Conservation (phyloP, 2,888 invertebrate genomes). For the Agrotis exclamationis region DNA sequence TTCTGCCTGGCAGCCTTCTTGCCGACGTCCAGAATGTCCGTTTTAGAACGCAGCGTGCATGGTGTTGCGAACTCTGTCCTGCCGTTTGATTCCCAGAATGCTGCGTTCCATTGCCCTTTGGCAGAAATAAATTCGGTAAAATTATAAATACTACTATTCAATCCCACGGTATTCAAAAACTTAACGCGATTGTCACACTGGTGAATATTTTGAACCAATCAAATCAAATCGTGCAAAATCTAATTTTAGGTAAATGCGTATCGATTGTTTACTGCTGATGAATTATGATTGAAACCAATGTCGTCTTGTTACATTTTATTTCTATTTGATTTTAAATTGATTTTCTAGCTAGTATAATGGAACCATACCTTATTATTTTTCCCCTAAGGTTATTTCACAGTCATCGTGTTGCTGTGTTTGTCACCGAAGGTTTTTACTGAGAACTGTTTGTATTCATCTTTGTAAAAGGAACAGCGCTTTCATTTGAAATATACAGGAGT, state of each 20-base stretch:
- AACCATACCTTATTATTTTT: too few relatives aligned
- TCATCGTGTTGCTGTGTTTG: background rate
- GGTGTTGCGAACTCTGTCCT: too few relatives aligned
- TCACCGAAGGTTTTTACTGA: background rate
- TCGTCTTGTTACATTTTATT: conserved; percentile 18
- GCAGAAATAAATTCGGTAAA: too few relatives aligned
- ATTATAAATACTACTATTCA: conserved; percentile 16
- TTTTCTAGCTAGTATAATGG: conserved; percentile 20
- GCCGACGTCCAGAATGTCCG: too few relatives aligned
- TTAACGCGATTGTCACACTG: conserved; percentile 16
- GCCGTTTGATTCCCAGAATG: too few relatives aligned
- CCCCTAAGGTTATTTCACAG: too few relatives aligned
- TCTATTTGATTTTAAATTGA: conserved; percentile 14
- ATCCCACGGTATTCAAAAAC: background rate
- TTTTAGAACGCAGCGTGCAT: too few relatives aligned
- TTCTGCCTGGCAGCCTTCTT: too few relatives aligned
- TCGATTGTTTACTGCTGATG: conserved; percentile 6
- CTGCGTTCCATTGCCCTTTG: too few relatives aligned
- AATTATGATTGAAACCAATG: background rate
- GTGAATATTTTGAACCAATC: conserved; percentile 19
- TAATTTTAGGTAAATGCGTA: conserved; percentile 7
- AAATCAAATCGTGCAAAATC: conserved; percentile 23
- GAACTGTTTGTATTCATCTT: too few relatives aligned
- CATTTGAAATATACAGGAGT: too few relatives aligned
- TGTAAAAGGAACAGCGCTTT: too few relatives aligned